These are phyloP conservation scores for Oscheius sp. DNA, from an alignment of 2,888 invertebrate species.

Conservation along the genomic window DNA sequence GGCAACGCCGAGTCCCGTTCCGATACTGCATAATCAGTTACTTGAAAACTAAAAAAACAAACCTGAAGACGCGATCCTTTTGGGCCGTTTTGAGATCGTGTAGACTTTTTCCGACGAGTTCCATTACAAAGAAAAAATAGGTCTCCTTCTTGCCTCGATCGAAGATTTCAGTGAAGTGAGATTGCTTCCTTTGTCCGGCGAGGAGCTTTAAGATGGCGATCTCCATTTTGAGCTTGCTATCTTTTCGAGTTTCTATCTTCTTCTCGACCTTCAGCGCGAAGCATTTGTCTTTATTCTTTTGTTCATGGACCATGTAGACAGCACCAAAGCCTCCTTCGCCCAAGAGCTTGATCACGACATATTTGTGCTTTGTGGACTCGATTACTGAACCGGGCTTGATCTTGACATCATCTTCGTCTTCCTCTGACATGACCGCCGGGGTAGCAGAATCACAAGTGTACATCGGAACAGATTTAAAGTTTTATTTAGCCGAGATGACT, in stretches of 20 bases:
- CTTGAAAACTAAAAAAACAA: too few relatives aligned
- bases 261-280: slow-evolving; percentile 65
- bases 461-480: too few relatives aligned
- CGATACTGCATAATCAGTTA: too few relatives aligned
- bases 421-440: too few relatives aligned
- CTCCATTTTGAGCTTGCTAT: slow-evolving; percentile 34
- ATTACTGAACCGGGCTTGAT: slow-evolving; percentile 34
- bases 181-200: slow-evolving; percentile 33
- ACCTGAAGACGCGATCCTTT: too few relatives aligned
- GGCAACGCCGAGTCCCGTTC: slow-evolving; percentile 46
- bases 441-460: too few relatives aligned
- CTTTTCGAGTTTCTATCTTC: slow-evolving; percentile 42
- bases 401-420: too few relatives aligned
- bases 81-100: slow-evolving; percentile 41
- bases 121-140: slow-evolving; percentile 30
- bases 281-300: slow-evolving; percentile 42
- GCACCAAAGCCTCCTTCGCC: slow-evolving; percentile 64
- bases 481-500: not conserved
- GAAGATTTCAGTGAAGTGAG: slow-evolving; percentile 58
- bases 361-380: slow-evolving; percentile 39
- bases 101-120: slow-evolving; percentile 27
- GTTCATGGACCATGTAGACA: slow-evolving; percentile 49
- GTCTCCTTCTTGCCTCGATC: slow-evolving; percentile 57
- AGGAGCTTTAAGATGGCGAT: slow-evolving; percentile 59
- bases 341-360: slow-evolving; percentile 48